Base-by-base conservation (phyloP, 2,888 invertebrate species). In the Minunthozetes semirufus region DNA sequence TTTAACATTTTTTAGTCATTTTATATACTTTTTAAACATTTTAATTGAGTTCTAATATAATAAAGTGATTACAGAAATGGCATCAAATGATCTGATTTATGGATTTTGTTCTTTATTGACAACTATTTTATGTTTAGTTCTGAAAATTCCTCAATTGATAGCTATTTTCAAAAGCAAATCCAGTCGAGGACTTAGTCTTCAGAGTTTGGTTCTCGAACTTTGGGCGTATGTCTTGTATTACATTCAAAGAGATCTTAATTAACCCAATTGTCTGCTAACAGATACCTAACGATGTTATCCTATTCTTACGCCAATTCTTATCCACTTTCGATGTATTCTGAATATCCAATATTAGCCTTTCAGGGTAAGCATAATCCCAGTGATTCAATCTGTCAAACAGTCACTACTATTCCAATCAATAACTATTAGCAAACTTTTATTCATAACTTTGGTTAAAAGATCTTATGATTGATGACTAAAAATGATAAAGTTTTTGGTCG, bases 261-360 rank as follows among this genome's bases (percentile, higher is more conserved):
- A 13, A 25, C 29, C 4, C 42, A 42, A 42, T 42, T 42, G 42
- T 42, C 13, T 19, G n/a, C 17, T 1, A 8, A 59, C 59, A 72
- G 72, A 53, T 72, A 72, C 25, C 38, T 72, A 42, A 72, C 72
- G 22, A 72, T 59, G 59, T 19, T 53, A n/a, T 72, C 72, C 15
- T 72, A 72, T 29, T 72, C 72, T 59, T 59, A 22, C 22, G 53
- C 53, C 29, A 59, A 59, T 72, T 33, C 53, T 11, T 72, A 72
- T 22, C 72, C 72, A n/a, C 50, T 72, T 13, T 38, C 56, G 0
- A 53, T 72, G 50, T 72, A 53, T 17, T 53, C 53, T 13, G 72
- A 72, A 50, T 72, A 72, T 56, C 72, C 72, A 17, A 50, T 72
- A 27, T 50, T 72, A 11, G 4, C 48, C 27, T 53, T 29, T 6